Evolutionary conservation across 2,888 invertebrate species (phyloP), one percentile per base, ranked within the genome.

Genomic region (Caenorhabditis sp.): DNA sequence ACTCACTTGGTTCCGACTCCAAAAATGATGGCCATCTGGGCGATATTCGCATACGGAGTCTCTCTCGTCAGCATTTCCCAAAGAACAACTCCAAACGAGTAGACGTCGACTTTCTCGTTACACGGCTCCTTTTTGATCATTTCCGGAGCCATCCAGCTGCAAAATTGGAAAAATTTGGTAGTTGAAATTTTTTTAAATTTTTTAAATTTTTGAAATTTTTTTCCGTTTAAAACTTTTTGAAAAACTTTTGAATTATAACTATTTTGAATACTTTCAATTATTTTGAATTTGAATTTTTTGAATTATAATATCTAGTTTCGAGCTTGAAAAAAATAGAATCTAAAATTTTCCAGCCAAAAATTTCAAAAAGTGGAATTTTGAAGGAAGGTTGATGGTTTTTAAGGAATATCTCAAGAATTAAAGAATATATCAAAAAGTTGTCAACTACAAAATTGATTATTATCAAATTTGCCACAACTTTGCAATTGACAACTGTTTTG

Each of bases 141-240:
- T 93, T 99, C 99, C 0, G 99, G 99, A 0, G 98, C 97, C 98
- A 99, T 99, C 98, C 98, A 99, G 32, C 76, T 72, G n/a, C n/a
- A n/a, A n/a, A n/a, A n/a, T n/a, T n/a, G n/a, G n/a, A n/a, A n/a
- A n/a, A n/a, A n/a, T n/a, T n/a, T n/a, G n/a, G n/a, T n/a, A n/a
- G n/a, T n/a, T n/a, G n/a, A n/a, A n/a, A n/a, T n/a, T n/a, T n/a
- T n/a, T n/a, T n/a, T n/a, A n/a, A n/a, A n/a, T n/a, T n/a, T n/a
- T n/a, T n/a, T n/a, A n/a, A n/a, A n/a, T n/a, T n/a, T n/a, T n/a
- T n/a, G n/a, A n/a, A n/a, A n/a, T n/a, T n/a, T n/a, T n/a, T n/a
- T n/a, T n/a, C n/a, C n/a, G n/a, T n/a, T n/a, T n/a, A n/a, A n/a
- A n/a, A n/a, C n/a, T n/a, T n/a, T n/a, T n/a, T n/a, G n/a, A n/a